Conservation (phyloP, 2,113 vertebrate species). For the Pelusios castaneus region DNA sequence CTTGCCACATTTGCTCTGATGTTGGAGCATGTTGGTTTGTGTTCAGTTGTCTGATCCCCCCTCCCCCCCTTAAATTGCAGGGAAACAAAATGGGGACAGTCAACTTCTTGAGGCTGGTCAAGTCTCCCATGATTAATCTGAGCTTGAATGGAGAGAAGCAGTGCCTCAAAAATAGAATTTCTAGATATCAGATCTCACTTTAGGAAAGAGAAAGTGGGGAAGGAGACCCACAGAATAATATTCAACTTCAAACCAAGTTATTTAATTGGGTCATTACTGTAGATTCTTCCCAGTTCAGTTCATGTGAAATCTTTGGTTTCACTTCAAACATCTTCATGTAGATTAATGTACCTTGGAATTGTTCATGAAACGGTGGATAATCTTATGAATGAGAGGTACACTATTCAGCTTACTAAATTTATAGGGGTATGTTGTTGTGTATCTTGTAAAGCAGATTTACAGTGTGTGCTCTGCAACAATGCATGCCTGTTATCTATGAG, state of each 20-base stretch:
- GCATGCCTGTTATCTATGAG: neutral
- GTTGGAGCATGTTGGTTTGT: neutral
- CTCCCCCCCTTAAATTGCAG: neutral
- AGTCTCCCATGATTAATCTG: neutral
- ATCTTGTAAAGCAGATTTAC: neutral
- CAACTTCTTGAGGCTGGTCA: constrained; percentile 6
- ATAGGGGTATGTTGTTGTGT: neutral
- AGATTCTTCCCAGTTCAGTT: neutral
- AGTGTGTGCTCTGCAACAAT: neutral
- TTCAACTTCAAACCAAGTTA: neutral
- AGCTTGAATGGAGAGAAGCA: neutral
- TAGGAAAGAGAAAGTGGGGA: neutral
- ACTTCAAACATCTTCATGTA: neutral
- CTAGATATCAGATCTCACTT: neutral
- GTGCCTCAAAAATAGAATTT: constrained; percentile 26
- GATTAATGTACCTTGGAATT: neutral
- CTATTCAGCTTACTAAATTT: neutral
- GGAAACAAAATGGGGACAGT: neutral
- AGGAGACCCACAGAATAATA: neutral
- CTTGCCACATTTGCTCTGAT: constrained; percentile 12
- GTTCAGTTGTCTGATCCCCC: neutral
- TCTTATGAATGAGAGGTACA: neutral
- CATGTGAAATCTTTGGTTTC: constrained; percentile 16
- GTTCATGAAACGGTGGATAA: neutral
- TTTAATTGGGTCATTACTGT: neutral